Evolutionary conservation across 2,113 vertebrate genomes (phyloP).

Genomic region (Ctenomys sociabilis): DNA sequence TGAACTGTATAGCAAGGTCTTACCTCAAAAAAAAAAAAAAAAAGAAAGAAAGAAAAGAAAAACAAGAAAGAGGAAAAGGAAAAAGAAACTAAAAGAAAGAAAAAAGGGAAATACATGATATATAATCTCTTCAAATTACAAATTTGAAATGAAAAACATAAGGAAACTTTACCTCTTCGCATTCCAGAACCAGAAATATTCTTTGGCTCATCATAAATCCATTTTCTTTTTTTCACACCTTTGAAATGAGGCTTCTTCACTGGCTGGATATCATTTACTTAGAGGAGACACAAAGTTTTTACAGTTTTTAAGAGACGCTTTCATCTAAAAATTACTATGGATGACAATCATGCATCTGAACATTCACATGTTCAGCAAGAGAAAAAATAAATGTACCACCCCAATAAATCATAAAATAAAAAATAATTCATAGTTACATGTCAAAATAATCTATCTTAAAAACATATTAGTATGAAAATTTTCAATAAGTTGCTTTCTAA

Average conservation of each 20-base stretch:
- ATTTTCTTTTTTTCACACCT: slow-evolving; percentile 83
- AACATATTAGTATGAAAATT: slow-evolving; percentile 61
- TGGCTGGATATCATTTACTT: slow-evolving; percentile 75
- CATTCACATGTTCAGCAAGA: slow-evolving; percentile 59
- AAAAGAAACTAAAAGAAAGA: too few relatives aligned
- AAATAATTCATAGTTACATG: slow-evolving; percentile 60
- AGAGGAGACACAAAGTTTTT: slow-evolving; percentile 71
- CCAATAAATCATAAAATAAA: slow-evolving; percentile 57
- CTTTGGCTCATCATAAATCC: slow-evolving; percentile 82
- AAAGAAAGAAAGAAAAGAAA: neutral
- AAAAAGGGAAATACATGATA: neutral
- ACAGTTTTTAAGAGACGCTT: slow-evolving; percentile 64
- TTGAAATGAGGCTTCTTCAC: slow-evolving; percentile 75
- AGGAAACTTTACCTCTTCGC: slow-evolving; percentile 67
- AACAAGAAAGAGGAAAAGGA: neutral
- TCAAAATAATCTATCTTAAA: slow-evolving; percentile 31
- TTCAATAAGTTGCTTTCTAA: slow-evolving; percentile 46
- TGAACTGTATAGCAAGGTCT: neutral
- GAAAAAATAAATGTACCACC: neutral
- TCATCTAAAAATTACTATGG: slow-evolving; percentile 68
- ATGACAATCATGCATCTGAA: slow-evolving; percentile 69
- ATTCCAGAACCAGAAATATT: slow-evolving; percentile 73
- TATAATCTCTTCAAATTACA: slow-evolving; percentile 14
- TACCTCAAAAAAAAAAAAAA: neutral
- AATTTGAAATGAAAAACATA: slow-evolving; percentile 24